phyloP scores from a whole-genome alignment of 2,113 vertebrate genomes.

The Ancistrus triradiatus region DNA sequence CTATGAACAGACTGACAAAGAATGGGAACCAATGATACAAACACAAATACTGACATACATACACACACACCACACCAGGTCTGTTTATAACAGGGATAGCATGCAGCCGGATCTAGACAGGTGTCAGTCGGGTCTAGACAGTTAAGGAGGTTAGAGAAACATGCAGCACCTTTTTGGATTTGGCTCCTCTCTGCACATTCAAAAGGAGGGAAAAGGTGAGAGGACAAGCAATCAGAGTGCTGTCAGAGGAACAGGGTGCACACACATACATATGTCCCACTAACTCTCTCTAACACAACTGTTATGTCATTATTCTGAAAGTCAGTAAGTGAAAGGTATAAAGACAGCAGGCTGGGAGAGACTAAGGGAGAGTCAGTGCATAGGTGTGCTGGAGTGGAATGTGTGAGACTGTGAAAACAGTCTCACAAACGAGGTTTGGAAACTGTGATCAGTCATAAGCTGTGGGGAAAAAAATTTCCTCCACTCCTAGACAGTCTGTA shows the following conservation, averaged over 20 bases:
- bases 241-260: conserved; percentile 4
- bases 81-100: conserved; percentile 13
- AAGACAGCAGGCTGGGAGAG: too few species aligned
- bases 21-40: conserved; percentile 3
- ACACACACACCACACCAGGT: conserved; percentile 1
- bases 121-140: not conserved
- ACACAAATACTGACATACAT: conserved; percentile 10
- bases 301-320: too few species aligned
- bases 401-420: too few species aligned
- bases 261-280: conserved; percentile 9
- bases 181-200: conserved; percentile 47
- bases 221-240: conserved; percentile 8
- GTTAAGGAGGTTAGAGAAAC: conserved; percentile 41
- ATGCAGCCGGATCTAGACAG: conserved; percentile 24
- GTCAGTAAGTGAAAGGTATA: too few species aligned
- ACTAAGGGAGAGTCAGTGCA: too few species aligned
- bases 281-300: not conserved
- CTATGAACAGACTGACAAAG: conserved; percentile 16
- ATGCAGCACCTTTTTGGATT: conserved; percentile 52
- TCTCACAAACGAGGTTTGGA: too few species aligned
- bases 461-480: too few species aligned
- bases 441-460: too few species aligned
- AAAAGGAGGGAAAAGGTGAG: conserved; percentile 31
- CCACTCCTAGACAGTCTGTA: too few species aligned
- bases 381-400: too few species aligned